Conservation (phyloP, 2,797 vertebrate genomes). For the Sylvilagus floridanus region DNA sequence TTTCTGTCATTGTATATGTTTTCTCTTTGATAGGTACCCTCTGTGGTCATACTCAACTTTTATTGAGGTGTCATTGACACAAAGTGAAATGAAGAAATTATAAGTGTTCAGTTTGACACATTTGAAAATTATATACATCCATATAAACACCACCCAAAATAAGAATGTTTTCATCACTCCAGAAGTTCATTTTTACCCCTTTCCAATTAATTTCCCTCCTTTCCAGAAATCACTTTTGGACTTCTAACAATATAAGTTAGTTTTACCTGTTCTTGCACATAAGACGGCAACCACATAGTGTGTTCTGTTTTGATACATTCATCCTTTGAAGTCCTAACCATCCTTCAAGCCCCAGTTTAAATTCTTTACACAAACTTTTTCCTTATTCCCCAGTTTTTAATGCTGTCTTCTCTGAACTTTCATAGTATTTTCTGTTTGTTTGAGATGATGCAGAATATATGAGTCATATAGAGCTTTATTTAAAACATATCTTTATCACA, state of each 20-base stretch:
- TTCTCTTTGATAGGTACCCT: background rate
- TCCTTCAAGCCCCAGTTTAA: conserved; percentile 10
- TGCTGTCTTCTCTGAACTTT: background rate
- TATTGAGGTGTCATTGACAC: background rate
- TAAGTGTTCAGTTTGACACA: background rate
- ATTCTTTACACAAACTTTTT: conserved; percentile 18
- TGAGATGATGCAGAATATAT: background rate
- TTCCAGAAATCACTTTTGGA: background rate
- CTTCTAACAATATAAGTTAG: conserved; percentile 13
- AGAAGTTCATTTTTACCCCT: conserved; percentile 13
- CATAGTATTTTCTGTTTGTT: background rate
- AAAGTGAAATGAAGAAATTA: conserved; percentile 29
- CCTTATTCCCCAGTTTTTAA: background rate
- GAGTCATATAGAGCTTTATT: background rate
- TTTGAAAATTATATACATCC: conserved; percentile 58
- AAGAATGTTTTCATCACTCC: background rate
- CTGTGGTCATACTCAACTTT: background rate
- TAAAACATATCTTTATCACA: background rate
- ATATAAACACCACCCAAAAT: background rate
- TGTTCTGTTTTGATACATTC: background rate
- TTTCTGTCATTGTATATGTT: background rate
- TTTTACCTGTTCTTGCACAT: conserved; percentile 23
- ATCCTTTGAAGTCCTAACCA: background rate
- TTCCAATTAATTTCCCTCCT: background rate
- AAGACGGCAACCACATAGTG: background rate